Evolutionary conservation across 2,797 vertebrate genomes (phyloP).

Genomic region (Sitta carolinensis): DNA sequence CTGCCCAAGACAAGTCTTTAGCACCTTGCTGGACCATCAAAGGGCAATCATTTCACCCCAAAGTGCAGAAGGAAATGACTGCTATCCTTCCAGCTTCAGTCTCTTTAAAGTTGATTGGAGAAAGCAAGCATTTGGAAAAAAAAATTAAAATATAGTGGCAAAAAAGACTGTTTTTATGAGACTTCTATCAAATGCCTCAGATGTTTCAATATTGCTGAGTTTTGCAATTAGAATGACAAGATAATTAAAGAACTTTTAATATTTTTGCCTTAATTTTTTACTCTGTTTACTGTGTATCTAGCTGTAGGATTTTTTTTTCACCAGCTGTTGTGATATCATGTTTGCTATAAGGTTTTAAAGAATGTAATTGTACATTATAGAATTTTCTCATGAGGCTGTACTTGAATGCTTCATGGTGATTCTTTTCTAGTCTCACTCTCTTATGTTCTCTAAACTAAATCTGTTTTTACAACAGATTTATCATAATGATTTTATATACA

Average conservation of each 20-base stretch:
- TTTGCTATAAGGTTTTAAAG: background rate
- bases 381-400: background rate
- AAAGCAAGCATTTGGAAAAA: background rate
- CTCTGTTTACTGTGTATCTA: background rate
- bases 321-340: background rate
- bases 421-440: background rate
- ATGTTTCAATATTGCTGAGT: background rate
- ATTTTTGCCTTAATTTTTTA: background rate
- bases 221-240: background rate
- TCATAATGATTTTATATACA: background rate
- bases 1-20: background rate
- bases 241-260: background rate
- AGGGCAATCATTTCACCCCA: background rate
- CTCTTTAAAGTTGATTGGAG: background rate
- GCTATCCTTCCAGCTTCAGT: background rate
- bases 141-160: background rate
- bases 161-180: background rate
- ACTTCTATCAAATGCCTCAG: background rate
- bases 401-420: background rate
- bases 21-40: background rate
- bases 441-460: background rate
- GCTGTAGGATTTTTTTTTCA: background rate
- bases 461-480: background rate
- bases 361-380: background rate
- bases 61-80: background rate